Evolutionary conservation across 2,113 vertebrate genomes (phyloP), one percentile per base, ranked within the genome.

Genomic region (Myrmecobius fasciatus): DNA sequence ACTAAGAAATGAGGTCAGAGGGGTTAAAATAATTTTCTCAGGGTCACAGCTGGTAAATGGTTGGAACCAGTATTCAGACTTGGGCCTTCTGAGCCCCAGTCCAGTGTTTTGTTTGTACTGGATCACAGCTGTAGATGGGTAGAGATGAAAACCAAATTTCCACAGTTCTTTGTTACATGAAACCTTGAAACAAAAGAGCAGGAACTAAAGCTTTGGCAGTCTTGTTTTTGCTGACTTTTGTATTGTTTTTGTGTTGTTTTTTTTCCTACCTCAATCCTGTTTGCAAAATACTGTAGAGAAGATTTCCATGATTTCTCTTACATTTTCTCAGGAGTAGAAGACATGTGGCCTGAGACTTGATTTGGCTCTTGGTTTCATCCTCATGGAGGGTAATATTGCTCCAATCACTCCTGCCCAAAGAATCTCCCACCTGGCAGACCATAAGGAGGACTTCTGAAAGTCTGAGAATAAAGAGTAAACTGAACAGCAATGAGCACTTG

Each of bases 221-320:
- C 67, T 83, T 83, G 67, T 83, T 83, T 83, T 83, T 83, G 67
- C 67, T 83, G 67, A 83, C 67, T 83, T 56, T 31, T 83, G n/a
- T 83, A 43, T 83, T 83, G 36, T 83, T 83, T 60, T 83, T n/a
- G n/a, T n/a, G n/a, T n/a, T n/a, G n/a, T n/a, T n/a, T 75, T 75
- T 83, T 83, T 51, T 51, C 49, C 67, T 83, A 22, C 67, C 67
- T 83, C 67, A 43, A 43, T 83, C 67, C 67, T 83, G 67, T 83
- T 83, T 83, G n/a, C n/a, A 83, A 83, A 83, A 24, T 83, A 43
- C 67, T 83, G 7, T 83, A 83, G 67, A 83, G 67, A 83, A 83
- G n/a, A 83, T 83, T 83, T 83, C 67, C 67, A 83, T 83, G 67
- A 83, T 83, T 83, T 83, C 67, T 83, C 67, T 83, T 83, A 83